phyloP scores from a whole-genome alignment of 2,113 vertebrate genomes.

The Nothocercus nigrocapillus region DNA sequence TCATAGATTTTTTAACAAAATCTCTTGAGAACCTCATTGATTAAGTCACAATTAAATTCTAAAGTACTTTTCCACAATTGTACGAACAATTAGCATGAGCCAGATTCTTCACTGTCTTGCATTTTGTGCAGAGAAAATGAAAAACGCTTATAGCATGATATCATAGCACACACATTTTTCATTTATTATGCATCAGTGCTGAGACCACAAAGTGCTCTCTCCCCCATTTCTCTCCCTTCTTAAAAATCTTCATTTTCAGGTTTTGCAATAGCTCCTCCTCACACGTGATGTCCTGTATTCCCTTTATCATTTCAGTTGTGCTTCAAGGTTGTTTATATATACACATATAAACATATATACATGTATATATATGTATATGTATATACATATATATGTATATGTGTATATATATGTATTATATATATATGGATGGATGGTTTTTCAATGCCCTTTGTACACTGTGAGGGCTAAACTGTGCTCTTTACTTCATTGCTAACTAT shows the following conservation, averaged over 20 bases:
- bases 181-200: neutral
- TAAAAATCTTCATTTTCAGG: neutral
- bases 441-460: neutral
- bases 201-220: neutral
- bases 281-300: neutral
- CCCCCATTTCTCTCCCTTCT: neutral
- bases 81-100: neutral
- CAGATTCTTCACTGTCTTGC: neutral
- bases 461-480: neutral
- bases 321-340: neutral
- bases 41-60: constrained; percentile 37
- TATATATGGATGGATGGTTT: too few species aligned
- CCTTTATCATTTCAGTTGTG: neutral
- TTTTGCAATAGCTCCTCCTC: neutral
- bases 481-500: neutral
- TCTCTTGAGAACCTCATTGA: neutral
- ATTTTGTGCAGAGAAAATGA: neutral
- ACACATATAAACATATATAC: too few species aligned
- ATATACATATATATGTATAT: too few species aligned
- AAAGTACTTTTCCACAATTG: neutral
- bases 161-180: neutral
- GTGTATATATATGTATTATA: too few species aligned
- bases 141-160: neutral
- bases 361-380: too few species aligned
- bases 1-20: neutral